Percentiles rank a stretch among this genome's conserved stretches.
Conservation (phyloP, 2,113 vertebrate species). For the Phrynosoma blainvillii region DNA sequence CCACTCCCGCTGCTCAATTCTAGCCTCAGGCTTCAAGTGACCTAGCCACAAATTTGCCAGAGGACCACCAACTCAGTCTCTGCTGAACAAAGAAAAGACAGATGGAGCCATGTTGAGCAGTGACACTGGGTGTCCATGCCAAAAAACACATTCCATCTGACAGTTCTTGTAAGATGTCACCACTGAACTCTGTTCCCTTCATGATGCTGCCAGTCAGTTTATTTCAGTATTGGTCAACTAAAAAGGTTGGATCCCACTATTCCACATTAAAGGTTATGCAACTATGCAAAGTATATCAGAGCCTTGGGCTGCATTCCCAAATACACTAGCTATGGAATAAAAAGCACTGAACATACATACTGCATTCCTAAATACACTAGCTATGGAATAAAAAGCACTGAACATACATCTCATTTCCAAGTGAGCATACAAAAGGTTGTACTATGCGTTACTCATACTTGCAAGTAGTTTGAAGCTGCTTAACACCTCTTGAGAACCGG, state of each 20-base stretch:
- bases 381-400: too few species aligned
- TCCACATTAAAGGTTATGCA: background rate
- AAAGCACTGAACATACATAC: too few species aligned
- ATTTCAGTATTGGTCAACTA: background rate
- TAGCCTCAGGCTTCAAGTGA: constrained; percentile 12
- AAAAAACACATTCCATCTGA: constrained; percentile 25
- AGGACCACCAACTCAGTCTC: constrained; percentile 23
- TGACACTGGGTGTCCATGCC: background rate
- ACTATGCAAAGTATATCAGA: background rate
- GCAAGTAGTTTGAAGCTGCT: too few species aligned
- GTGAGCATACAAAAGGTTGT: too few species aligned
- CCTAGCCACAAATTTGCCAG: constrained; percentile 27
- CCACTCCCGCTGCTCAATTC: background rate
- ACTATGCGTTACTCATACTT: too few species aligned
- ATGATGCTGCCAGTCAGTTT: background rate
- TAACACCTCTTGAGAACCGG: too few species aligned
- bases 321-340: background rate
- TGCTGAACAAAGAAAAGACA: constrained; percentile 23
- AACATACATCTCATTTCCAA: too few species aligned
- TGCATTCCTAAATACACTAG: background rate
- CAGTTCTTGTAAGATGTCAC: constrained; percentile 24
- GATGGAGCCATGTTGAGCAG: constrained; percentile 15
- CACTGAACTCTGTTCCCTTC: constrained; percentile 20
- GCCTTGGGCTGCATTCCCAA: background rate
- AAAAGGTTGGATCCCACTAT: background rate